Evolutionary conservation across 2,888 invertebrate species (phyloP).

Genomic region (Oligia latruncula): DNA sequence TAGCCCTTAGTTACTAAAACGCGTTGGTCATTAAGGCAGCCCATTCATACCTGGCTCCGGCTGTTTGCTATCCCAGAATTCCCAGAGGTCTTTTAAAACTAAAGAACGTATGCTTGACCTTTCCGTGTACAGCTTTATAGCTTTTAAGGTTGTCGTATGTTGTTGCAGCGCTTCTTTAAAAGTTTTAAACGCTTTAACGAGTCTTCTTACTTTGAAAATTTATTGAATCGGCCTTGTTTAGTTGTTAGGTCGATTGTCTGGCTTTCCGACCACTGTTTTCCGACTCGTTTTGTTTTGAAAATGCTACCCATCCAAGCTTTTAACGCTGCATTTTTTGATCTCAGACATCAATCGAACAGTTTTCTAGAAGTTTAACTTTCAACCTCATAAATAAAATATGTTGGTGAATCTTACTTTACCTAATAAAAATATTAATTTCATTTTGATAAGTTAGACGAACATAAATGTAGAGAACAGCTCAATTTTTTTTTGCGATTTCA

Average conservation of each 20-base stretch:
- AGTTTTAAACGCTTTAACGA: neutral
- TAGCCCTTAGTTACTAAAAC: slow-evolving; percentile 36
- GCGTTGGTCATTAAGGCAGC: slow-evolving; percentile 45
- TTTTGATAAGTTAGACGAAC: no score
- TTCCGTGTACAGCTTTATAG: slow-evolving; percentile 39
- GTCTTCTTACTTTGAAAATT: neutral
- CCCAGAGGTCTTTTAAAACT: slow-evolving; percentile 37
- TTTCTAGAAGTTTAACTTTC: neutral
- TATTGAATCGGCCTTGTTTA: neutral
- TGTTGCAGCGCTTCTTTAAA: neutral
- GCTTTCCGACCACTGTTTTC: neutral
- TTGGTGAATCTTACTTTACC: neutral
- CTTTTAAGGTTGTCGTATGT: slow-evolving; percentile 2
- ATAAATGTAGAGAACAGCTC: no score
- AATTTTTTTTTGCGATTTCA: no score
- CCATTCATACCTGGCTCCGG: slow-evolving; percentile 36
- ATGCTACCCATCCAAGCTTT: neutral
- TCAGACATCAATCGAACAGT: no score
- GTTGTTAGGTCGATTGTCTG: neutral
- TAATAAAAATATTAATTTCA: neutral
- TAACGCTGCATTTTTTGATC: neutral
- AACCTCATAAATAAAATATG: neutral
- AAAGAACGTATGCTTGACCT: slow-evolving; percentile 51
- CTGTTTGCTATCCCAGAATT: slow-evolving; percentile 36
- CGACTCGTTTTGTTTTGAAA: neutral